These are phyloP conservation scores for Sarcophaga caerulescens DNA, from an alignment of 2,888 invertebrate genomes.

Conservation along the genomic window DNA sequence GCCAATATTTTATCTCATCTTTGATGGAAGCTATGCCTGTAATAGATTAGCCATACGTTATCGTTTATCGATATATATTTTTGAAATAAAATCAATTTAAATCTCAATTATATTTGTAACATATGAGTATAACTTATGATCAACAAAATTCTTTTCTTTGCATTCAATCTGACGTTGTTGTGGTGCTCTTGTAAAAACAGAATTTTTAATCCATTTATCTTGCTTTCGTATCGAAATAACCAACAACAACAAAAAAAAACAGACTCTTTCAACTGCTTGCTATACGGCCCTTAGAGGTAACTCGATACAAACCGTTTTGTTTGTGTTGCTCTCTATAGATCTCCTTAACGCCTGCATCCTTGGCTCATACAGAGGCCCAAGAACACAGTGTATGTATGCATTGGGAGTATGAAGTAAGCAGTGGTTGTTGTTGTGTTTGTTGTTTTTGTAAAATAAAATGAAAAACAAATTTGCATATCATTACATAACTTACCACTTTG, in stretches of 20 bases:
- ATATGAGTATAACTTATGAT: constrained; percentile 6
- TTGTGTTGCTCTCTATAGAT: constrained; percentile 8
- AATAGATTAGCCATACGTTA: too few species aligned
- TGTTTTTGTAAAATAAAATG: constrained; percentile 46
- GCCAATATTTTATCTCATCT: constrained; percentile 81
- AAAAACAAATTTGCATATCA: constrained; percentile 68
- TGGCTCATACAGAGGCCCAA: background rate
- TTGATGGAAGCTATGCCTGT: constrained; percentile 78
- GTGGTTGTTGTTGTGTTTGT: constrained; percentile 44
- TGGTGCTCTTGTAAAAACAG: background rate
- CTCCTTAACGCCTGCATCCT: constrained; percentile 3
- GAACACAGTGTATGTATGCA: background rate
- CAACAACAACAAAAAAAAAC: constrained; percentile 1
- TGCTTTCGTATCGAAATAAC: constrained; percentile 16
- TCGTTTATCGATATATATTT: background rate
- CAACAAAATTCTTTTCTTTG: background rate
- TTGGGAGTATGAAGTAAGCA: background rate
- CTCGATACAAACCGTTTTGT: background rate
- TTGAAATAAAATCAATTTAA: background rate
- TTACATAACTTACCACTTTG: constrained; percentile 77
- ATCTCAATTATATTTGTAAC: background rate
- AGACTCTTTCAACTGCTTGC: background rate
- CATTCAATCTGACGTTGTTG: background rate
- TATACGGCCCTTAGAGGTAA: constrained; percentile 23
- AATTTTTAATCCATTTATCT: constrained; percentile 62